Base-by-base conservation (phyloP, 2,113 vertebrate genomes). In the Numenius arquata region DNA sequence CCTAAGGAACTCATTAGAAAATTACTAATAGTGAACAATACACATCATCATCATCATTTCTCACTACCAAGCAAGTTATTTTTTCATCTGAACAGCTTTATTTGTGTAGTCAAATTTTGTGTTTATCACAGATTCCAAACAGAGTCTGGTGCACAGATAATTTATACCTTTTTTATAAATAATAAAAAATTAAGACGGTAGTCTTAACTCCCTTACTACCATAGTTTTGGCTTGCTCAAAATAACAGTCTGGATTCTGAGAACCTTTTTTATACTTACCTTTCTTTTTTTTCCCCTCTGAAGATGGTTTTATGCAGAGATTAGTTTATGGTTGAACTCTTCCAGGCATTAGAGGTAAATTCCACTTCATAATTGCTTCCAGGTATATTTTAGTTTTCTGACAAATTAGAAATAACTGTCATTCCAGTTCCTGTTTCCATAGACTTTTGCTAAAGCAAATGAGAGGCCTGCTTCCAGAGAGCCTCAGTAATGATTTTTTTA, bases 131-230 rank as follows among this genome's bases (percentile, higher is more conserved):
- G 47, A 66, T 25, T 76, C 8, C 34, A 53, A 41, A 32, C 7
- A 32, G 23, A 52, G 25, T 74, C 45, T 77, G 30, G 8, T 67
- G 20, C 47, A 65, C 9, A 52, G 29, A 71, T 43, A 36, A 27
- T 38, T 81, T 74, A n/a, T 10, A 36, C 0, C 7, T 30, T 34
- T 74, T 71, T 47, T 5, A 48, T 62, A 89, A 67, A 79, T 45
- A 50, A 8, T 20, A 1, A 40, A 50, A 81, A 59, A 58, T 50
- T 1, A 58, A 74, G 27, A 34, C 11, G 0, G 0, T 36, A 61
- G 17, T 71, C 41, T 70, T 73, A 83, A 21, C 6, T 56, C 83
- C 11, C 16, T 76, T 47, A 68, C 48, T 38, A 76, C 21, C 4
- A 14, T 59, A 40, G 29, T 43, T 89, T 85, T 40, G 14, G 1